phyloP scores from a whole-genome alignment of 2,113 vertebrate genomes.

The Empidonax alnorum region DNA sequence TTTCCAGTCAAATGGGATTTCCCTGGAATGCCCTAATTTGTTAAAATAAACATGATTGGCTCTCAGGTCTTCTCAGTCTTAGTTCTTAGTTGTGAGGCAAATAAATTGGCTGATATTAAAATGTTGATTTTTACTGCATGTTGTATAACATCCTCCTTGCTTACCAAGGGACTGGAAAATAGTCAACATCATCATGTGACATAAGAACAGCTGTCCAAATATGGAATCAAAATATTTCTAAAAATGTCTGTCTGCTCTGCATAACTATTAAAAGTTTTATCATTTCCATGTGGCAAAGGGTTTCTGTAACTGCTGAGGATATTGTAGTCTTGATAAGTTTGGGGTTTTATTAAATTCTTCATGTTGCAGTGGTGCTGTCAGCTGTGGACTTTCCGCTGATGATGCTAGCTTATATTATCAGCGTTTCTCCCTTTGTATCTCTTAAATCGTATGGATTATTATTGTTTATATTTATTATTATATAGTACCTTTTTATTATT shows the following conservation, averaged over 20 bases:
- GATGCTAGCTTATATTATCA: background rate
- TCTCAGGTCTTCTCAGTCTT: background rate
- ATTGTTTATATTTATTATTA: background rate
- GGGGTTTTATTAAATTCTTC: background rate
- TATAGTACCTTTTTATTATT: background rate
- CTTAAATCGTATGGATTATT: background rate
- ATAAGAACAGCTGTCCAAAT: slow-evolving; percentile 10
- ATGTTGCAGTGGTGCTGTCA: background rate
- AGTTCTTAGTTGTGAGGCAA: background rate
- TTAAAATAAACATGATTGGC: slow-evolving; percentile 20
- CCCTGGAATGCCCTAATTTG: slow-evolving; percentile 30
- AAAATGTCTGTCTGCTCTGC: background rate
- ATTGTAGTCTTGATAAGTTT: background rate
- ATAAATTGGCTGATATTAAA: slow-evolving; percentile 9
- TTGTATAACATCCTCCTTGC: background rate
- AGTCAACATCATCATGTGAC: background rate
- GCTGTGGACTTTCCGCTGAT: background rate
- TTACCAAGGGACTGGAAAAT: slow-evolving; percentile 4
- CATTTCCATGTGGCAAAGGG: background rate
- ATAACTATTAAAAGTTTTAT: background rate
- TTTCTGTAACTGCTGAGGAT: background rate
- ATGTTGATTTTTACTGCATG: slow-evolving; percentile 5
- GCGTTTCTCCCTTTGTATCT: background rate
- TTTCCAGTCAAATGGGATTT: slow-evolving; percentile 18
- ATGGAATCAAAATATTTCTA: background rate